phyloP scores from a whole-genome alignment of 2,797 vertebrate species.

The Spatula clypeata region DNA sequence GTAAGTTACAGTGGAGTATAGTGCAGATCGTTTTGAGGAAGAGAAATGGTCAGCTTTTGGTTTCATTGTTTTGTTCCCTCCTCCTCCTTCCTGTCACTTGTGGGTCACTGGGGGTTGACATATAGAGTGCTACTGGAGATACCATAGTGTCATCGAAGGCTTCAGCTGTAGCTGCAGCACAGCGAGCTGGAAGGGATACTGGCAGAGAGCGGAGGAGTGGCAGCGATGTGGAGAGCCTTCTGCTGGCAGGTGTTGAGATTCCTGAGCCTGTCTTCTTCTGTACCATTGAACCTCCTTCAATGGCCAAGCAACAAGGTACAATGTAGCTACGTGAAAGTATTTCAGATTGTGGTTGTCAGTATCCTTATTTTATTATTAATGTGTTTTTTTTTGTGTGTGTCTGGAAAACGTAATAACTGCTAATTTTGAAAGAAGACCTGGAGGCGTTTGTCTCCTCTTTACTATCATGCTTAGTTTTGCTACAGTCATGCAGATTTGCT shows the following conservation, averaged over 20 bases:
- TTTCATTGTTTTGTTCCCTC: not conserved
- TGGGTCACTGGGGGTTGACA: not conserved
- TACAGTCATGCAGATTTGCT: not conserved
- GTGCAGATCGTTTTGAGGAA: not conserved
- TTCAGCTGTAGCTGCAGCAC: slow-evolving; percentile 88
- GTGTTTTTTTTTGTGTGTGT: not conserved
- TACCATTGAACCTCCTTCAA: slow-evolving; percentile 94
- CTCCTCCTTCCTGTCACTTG: not conserved
- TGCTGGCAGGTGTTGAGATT: slow-evolving; percentile 94
- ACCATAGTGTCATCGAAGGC: slow-evolving; percentile 95
- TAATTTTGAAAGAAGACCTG: not conserved
- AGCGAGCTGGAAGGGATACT: slow-evolving; percentile 76
- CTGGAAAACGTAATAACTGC: not conserved
- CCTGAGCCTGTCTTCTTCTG: slow-evolving; percentile 98
- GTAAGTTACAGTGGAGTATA: not conserved
- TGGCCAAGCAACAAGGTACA: slow-evolving; percentile 92
- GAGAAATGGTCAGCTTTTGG: not conserved
- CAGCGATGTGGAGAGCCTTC: slow-evolving; percentile 68
- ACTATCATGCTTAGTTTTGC: not conserved
- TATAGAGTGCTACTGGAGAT: slow-evolving; percentile 94
- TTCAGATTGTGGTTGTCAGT: not conserved
- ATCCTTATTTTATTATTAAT: not conserved
- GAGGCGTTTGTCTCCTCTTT: not conserved
- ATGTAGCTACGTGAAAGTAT: accelerated
- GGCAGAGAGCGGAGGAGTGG: slow-evolving; percentile 17